Evolutionary conservation across 2,797 vertebrate species (phyloP), one percentile per base, ranked within the genome.

Genomic region (Prionace glauca): DNA sequence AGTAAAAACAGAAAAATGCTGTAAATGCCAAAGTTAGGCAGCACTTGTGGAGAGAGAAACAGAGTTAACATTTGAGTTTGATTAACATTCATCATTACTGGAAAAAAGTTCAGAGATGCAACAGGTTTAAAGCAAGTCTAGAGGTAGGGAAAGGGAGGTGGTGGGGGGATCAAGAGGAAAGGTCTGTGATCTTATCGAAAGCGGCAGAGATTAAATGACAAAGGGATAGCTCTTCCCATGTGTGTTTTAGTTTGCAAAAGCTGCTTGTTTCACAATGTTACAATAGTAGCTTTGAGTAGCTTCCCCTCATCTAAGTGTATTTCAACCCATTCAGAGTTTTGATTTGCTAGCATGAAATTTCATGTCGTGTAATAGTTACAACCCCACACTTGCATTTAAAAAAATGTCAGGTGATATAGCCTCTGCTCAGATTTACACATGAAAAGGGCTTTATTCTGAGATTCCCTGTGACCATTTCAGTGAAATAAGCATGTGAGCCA

Each of bases 401-500:
- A 24, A 24, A 69, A 41, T 36, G 62, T n/a, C 29, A 65, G 93
- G 71, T 94, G 36, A 50, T 56, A 71, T 69, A 11, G 65, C 32
- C 36, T 67, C 69, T 71, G 69, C 4, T 94, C 45, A 50, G 24
- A 50, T 74, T 74, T 94, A 41, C 62, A 16, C 67, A 72, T 14
- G 11, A 50, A 56, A 91, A 71, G 26, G 92, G 41, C 92, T 72
- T 94, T 71, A 50, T 74, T 72, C 29, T 94, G 36, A 29, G 69
- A 71, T 95, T 95, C 41, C 71, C 45, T 26, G 69, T 50, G 71
- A 74, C 26, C 96, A 96, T 41, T 95, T 95, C 96, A 93, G 94
- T 92, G 96, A 92, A 93, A 77, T 50, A 95, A 96, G 95, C 69
- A 95, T 95, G 95, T 95, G 67, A 95, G 96, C 96, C 90, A 86